Percentiles rank a stretch among this genome's conserved stretches.
phyloP scores from a whole-genome alignment of 2,888 invertebrate genomes.

The Dynastes hyllus region DNA sequence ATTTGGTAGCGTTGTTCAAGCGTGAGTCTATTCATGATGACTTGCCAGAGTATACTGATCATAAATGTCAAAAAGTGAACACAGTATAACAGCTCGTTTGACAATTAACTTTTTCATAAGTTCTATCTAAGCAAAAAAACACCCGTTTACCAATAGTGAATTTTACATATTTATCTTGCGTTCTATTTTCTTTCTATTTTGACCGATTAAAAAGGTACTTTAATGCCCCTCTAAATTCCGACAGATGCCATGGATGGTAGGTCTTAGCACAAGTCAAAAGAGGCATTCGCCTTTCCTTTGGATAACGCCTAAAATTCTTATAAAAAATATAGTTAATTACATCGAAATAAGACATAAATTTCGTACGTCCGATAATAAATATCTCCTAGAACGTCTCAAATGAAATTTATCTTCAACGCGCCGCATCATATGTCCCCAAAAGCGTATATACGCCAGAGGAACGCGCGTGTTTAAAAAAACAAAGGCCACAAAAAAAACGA shows the following conservation, averaged over 20 bases:
- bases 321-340: conserved; percentile 41
- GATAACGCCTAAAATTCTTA: conserved; percentile 11
- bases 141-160: no score
- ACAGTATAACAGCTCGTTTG: no score
- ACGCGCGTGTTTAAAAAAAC: conserved; percentile 40
- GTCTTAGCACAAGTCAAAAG: neutral
- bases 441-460: conserved; percentile 12
- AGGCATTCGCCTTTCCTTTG: neutral
- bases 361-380: conserved; percentile 30
- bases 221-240: neutral
- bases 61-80: no score
- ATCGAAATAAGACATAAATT: conserved; percentile 45
- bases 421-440: conserved; percentile 45
- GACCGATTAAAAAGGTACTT: neutral
- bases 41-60: no score
- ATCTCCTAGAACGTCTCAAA: conserved; percentile 38
- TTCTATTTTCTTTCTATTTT: no score
- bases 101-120: no score
- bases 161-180: no score
- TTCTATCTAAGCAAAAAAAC: no score
- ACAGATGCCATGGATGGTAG: neutral
- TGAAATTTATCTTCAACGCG: conserved; percentile 40
- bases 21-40: no score
- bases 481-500: conserved; percentile 29
- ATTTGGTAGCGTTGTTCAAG: no score